Evolutionary conservation across 2,888 invertebrate genomes (phyloP), one percentile per base, ranked within the genome.

Genomic region (Pantelozetes paolii): DNA sequence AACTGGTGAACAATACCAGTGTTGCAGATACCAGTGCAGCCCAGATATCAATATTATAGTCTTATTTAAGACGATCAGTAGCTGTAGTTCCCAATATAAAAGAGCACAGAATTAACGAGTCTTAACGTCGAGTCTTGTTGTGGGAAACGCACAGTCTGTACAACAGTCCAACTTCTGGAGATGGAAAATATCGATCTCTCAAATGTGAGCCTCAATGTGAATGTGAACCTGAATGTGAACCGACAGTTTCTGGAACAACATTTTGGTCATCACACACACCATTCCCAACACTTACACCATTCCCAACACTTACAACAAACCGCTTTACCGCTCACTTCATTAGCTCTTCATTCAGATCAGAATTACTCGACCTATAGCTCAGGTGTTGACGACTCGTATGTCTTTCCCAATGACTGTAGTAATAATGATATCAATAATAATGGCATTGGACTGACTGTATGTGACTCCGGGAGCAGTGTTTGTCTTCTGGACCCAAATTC

Each of bases 131-230:
- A 70, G 70, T 48, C 20, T 11, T 28, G 18, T 42, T 40, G 70
- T 70, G 50, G 70, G 45, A 70, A 50, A 26, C n/a, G 45, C 13
- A 42, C 70, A 70, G 70, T 69, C 45, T 69, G 69, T 45, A 69
- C 69, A 36, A 45, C 70, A 50, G 69, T 45, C 18, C 26, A 45
- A 72, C 36, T 45, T 57, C 57, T 45, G 54, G 32, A 76, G 72
- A 87, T 89, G 86, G 89, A 89, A 78, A 87, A 87, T 81, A 84
- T 89, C 77, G 89, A 89, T 80, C 82, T 89, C 81, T 88, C 88
- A 79, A 85, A 86, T 76, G 87, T 88, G 83, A 88, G 87, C 77
- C 84, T 15, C 15, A 42, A 42, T 42, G 42, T 42, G 42, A 11
- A 8, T 42, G n/a, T n/a, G n/a, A n/a, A n/a, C n/a, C n/a, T n/a